Conservation (phyloP, 2,888 invertebrate species). For the Mythimna pallens region DNA sequence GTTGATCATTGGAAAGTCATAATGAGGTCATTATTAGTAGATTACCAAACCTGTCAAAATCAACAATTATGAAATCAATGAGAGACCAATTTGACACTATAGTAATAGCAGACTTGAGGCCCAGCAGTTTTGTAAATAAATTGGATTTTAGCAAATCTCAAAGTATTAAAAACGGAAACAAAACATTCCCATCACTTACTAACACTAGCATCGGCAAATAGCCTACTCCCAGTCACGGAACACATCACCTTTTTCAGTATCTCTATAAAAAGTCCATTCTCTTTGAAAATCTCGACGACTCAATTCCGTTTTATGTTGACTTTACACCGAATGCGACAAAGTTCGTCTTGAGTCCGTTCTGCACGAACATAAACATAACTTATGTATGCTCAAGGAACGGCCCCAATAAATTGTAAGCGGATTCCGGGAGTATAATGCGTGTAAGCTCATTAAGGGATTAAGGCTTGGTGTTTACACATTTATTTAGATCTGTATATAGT, state of each 20-base stretch:
- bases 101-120: no score
- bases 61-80: no score
- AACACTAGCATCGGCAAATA: slow-evolving; percentile 8
- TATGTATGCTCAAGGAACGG: slow-evolving; percentile 45
- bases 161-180: not conserved
- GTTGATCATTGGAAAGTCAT: no score
- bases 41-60: no score
- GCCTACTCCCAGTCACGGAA: slow-evolving; percentile 28
- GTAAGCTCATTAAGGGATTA: slow-evolving; percentile 67
- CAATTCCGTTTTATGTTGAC: slow-evolving; percentile 58
- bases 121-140: not conserved
- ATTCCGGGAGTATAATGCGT: slow-evolving; percentile 47
- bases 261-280: slow-evolving; percentile 56
- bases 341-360: slow-evolving; percentile 52
- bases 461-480: slow-evolving; percentile 48
- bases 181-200: slow-evolving; percentile 8
- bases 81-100: no score
- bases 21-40: no score
- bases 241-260: slow-evolving; percentile 47
- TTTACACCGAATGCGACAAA: slow-evolving; percentile 46
- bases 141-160: not conserved
- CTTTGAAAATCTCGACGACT: slow-evolving; percentile 57
- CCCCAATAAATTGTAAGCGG: slow-evolving; percentile 66
- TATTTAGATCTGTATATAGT: slow-evolving; percentile 36
- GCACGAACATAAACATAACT: slow-evolving; percentile 54